Base-by-base conservation (phyloP, 2,113 vertebrate species). In the Sorex araneus region DNA sequence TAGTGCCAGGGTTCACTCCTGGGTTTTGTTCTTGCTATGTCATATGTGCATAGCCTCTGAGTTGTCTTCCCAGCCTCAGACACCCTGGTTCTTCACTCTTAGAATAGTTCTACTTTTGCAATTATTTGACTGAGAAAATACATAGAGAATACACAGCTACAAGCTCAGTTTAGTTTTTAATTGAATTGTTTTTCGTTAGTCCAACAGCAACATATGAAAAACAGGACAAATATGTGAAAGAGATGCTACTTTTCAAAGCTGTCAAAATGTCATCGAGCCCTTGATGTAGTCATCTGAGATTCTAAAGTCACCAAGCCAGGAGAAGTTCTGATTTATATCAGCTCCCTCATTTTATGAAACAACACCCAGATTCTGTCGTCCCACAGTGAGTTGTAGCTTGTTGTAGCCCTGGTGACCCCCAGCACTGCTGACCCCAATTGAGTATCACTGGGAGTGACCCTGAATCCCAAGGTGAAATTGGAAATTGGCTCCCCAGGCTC, bases 61-160 rank as follows among this genome's bases (percentile, higher is more conserved):
- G 57, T 6, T 23, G 21, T 57, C 54, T 57, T 16, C 57, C 57
- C 57, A 60, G 18, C 6, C 57, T 60, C 57, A 60, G 63, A 7
- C 30, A 66, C n/a, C 12, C 34, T 60, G 7, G 43, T 1, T 21
- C 87, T 69, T 79, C 80, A 11, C 25, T 47, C 15, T 0, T 10
- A 70, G 71, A 70, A 57, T 81, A 16, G 7, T 50, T 45, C 77
- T 45, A 54, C 27, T 86, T 79, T 82, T 28, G 47, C 1, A 71
- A 43, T 87, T 76, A 92, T 43, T 66, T 89, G 74, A 89, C 45
- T 36, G 47, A 77, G 63, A 67, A 90, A 89, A 79, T 54, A 57
- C 1, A 28, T 47, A 71, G 21, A 28, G 8, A 73, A 6, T 60
- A 36, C 84, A 11, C 66, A 83, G 70, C 30, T 66, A 16, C 50